phyloP scores from a whole-genome alignment of 2,113 vertebrate species.

The Psittacus erithacus region DNA sequence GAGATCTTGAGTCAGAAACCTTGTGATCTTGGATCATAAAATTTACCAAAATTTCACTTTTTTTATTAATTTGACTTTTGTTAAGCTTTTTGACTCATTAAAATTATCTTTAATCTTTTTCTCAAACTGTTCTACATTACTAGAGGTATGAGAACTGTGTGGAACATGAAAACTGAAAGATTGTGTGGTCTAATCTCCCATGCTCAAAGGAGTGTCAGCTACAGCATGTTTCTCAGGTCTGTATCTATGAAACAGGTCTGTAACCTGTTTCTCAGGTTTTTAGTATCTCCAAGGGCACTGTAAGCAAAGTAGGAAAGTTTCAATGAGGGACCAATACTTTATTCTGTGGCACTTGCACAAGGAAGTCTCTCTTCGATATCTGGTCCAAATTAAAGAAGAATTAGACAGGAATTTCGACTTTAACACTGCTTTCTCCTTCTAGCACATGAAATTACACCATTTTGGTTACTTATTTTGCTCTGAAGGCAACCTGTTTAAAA shows the following conservation, averaged over 20 bases:
- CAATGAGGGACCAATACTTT: background rate
- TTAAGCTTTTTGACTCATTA: background rate
- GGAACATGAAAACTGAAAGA: background rate
- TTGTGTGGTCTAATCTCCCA: fast-evolving
- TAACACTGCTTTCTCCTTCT: background rate
- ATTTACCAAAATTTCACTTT: background rate
- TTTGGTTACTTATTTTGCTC: background rate
- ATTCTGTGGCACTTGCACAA: background rate
- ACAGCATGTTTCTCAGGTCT: background rate
- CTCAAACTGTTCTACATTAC: background rate
- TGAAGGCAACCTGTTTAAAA: background rate
- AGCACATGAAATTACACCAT: background rate
- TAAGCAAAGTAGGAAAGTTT: background rate
- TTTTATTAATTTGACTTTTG: background rate
- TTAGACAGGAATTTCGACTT: background rate
- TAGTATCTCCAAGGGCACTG: background rate
- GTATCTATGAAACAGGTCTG: background rate
- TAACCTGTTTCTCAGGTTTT: background rate
- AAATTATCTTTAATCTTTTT: background rate
- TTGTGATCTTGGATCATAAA: background rate
- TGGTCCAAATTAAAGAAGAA: background rate
- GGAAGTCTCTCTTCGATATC: background rate
- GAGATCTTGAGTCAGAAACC: background rate
- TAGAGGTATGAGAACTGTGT: background rate
- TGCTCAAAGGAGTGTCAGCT: background rate